Evolutionary conservation across 2,888 invertebrate species (phyloP).

Genomic region (Amphipoea lucens): DNA sequence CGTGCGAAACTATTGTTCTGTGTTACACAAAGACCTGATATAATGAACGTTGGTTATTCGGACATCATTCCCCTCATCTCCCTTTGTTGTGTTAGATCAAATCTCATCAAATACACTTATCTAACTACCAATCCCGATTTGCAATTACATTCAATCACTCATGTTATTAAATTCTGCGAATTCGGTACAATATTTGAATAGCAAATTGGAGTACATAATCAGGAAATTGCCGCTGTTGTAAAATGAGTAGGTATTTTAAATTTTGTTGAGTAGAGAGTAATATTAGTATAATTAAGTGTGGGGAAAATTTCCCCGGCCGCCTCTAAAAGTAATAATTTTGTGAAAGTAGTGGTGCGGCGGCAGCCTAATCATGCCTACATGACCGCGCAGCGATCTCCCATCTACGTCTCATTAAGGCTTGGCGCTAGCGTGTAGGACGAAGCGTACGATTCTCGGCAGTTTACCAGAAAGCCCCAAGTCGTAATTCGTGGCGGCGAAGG

Average conservation of each 20-base stretch:
- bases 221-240: conserved; percentile 25
- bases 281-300: conserved; percentile 45
- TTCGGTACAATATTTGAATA: conserved; percentile 49
- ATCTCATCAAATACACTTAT: conserved; percentile 45
- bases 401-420: conserved; percentile 77
- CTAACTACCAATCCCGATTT: conserved; percentile 28
- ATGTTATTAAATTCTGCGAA: conserved; percentile 50
- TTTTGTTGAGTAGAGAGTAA: conserved; percentile 13
- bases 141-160: conserved; percentile 43
- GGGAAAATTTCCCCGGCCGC: conserved; percentile 53
- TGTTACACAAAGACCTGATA: conserved; percentile 35
- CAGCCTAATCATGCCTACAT: conserved; percentile 74
- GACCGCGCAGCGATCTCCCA: conserved; percentile 68
- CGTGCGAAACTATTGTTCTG: conserved; percentile 46
- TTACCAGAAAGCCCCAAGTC: conserved; percentile 81
- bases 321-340: conserved; percentile 62
- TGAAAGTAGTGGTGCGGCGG: conserved; percentile 60
- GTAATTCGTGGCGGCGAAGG: conserved; percentile 82
- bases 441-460: conserved; percentile 81
- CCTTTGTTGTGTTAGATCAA: conserved; percentile 52
- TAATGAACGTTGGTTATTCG: conserved; percentile 42
- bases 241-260: conserved; percentile 40
- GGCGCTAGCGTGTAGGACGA: conserved; percentile 69
- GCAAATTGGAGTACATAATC: conserved; percentile 46
- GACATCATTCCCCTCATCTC: not conserved